Conservation (phyloP, 1,140 invertebrate genomes). For the Rhagoletis zephyria region DNA sequence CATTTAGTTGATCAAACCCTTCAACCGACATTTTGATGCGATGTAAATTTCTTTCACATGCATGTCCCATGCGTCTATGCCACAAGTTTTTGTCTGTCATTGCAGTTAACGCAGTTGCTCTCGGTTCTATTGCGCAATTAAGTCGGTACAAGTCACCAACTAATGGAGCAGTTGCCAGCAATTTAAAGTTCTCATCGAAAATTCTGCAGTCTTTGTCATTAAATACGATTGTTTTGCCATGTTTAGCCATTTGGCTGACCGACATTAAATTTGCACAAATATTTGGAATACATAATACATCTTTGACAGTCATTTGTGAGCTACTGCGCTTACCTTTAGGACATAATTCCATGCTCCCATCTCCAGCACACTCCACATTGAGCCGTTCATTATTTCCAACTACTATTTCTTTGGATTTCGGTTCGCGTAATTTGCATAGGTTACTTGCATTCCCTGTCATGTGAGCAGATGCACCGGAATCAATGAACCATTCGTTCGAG, state of each 20-base stretch:
- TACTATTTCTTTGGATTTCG: slow-evolving; percentile 10
- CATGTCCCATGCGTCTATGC: no score
- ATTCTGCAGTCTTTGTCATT: no score
- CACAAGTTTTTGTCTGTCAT: no score
- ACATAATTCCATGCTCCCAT: background rate
- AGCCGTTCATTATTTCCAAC: slow-evolving; percentile 49
- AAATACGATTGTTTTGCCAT: background rate
- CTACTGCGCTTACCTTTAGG: background rate
- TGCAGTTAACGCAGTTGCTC: no score
- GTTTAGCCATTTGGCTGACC: slow-evolving; percentile 4
- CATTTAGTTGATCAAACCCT: no score
- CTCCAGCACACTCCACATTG: slow-evolving; percentile 46
- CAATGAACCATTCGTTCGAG: slow-evolving; percentile 25
- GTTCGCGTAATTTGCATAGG: background rate
- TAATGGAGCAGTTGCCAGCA: no score
- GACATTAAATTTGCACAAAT: slow-evolving; percentile 51
- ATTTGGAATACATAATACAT: slow-evolving; percentile 44
- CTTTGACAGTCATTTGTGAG: slow-evolving; percentile 11
- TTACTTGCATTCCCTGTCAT: background rate
- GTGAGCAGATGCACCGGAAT: slow-evolving; percentile 48
- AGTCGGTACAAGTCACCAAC: no score
- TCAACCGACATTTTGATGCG: no score
- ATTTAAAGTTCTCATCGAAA: no score
- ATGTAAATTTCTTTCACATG: no score
- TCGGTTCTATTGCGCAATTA: no score